phyloP scores from a whole-genome alignment of 2,888 invertebrate species.

The Bruchidius siliquastri region DNA sequence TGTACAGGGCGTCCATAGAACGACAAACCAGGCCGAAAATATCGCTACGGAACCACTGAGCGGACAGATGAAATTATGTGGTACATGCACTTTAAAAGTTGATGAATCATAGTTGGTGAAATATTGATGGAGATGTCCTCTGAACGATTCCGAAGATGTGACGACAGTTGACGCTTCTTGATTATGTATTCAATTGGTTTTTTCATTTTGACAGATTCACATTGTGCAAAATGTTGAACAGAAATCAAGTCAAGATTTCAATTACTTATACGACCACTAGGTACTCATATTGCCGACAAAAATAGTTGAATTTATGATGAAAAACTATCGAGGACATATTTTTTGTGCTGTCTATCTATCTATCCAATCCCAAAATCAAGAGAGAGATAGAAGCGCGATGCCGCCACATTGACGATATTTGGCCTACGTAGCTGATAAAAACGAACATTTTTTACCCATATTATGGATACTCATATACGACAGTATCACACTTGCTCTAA shows the following conservation, averaged over 20 bases:
- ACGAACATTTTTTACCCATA: background rate
- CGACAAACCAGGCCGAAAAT: background rate
- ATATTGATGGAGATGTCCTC: background rate
- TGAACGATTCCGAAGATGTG: background rate
- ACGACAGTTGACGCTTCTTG: background rate
- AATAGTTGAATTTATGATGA: too few species aligned
- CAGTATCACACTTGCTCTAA: background rate
- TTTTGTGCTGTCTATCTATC: too few species aligned
- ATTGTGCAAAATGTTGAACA: too few species aligned
- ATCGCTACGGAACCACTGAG: background rate
- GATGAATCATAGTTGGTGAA: background rate
- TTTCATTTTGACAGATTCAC: too few species aligned
- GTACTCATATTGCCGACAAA: too few species aligned
- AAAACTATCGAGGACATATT: too few species aligned
- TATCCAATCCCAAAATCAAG: background rate
- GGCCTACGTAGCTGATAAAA: background rate
- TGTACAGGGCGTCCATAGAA: background rate
- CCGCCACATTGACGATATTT: background rate
- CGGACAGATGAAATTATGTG: background rate
- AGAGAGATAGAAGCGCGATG: too few species aligned
- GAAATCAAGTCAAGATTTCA: too few species aligned
- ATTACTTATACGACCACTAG: too few species aligned
- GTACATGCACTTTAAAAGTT: background rate
- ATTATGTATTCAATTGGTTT: too few species aligned
- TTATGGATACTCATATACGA: background rate